Base-by-base conservation (phyloP, 1,140 invertebrate species). In the Zaprionus africanus region DNA sequence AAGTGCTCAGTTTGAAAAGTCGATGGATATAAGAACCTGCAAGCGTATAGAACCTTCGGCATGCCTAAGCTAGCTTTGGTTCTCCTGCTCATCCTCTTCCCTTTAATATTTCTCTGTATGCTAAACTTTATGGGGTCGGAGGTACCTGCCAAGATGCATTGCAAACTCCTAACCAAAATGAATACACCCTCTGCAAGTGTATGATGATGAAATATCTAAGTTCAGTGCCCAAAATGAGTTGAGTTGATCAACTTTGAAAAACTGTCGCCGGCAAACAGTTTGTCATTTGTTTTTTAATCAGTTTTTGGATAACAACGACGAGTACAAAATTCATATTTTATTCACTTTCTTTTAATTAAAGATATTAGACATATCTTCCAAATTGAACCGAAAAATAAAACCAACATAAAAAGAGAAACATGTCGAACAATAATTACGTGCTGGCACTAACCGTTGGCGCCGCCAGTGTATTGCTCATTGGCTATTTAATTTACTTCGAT, bases 401-500 rank as follows among this genome's bases (percentile, higher is more conserved):
- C 28, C 0, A 46, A 28, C 26, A 24, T 41, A 49, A 17, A 36
- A 34, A 4, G 6, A 51, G 13, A 36, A 53, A 4, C 0, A 74
- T 75, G 72, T 69, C 53, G 22, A 62, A 53, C 46, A 46, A 24
- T 57, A 41, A 9, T 12, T 57, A 31, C 3, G n/a, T 57, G 13
- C 17, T 75, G 17, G 38, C 41, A 5, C 19, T 75, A 11, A 36
- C 43, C 12, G 56, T 63, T 2, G 63, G 58, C 19, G 59, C 69
- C 4, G 69, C 70, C 9, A 53, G 75, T 43, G 63, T 46, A 0
- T 2, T 67, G 1, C 5, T 77, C 0, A 15, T 77, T 7, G 75
- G 63, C 13, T 73, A 59, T 57, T 73, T 69, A 41, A 56, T 76
- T 1, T 76, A 76, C 15, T 76, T 56, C n/a, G 74, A 76, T 41